Evolutionary conservation across 2,888 invertebrate genomes (phyloP).

Genomic region (Brachycybe producta): DNA sequence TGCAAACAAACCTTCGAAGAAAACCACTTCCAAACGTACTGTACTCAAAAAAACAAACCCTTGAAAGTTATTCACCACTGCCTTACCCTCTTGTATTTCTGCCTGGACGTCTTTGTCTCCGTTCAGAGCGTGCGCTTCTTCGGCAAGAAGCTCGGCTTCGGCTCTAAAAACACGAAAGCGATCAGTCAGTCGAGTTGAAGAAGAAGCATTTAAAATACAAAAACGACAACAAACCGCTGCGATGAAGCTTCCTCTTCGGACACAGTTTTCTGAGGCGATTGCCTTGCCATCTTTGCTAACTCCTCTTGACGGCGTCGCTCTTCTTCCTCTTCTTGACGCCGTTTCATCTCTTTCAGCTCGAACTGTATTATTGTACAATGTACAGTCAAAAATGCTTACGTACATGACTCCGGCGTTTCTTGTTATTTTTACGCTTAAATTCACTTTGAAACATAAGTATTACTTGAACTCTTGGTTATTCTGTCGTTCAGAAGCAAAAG

Average conservation of each 20-base stretch:
- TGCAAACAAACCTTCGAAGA: too few relatives aligned
- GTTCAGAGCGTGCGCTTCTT: slow-evolving; percentile 26
- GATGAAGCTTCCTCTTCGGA: slow-evolving; percentile 31
- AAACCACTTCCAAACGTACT: too few relatives aligned
- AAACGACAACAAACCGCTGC: neutral
- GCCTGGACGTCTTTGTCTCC: slow-evolving; percentile 29
- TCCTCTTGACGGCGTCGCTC: slow-evolving; percentile 35
- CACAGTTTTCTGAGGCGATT: slow-evolving; percentile 43
- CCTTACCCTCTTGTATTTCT: slow-evolving; percentile 31
- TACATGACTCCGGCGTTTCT: too few relatives aligned
- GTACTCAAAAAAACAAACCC: too few relatives aligned
- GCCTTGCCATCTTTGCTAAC: slow-evolving; percentile 54
- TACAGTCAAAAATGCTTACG: neutral
- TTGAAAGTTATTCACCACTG: too few relatives aligned
- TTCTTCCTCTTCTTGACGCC: slow-evolving; percentile 41
- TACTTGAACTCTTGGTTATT: too few relatives aligned
- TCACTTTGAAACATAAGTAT: too few relatives aligned
- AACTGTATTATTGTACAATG: slow-evolving; percentile 46
- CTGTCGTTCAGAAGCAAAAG: too few relatives aligned
- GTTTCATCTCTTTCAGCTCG: slow-evolving; percentile 90
- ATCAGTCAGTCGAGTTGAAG: neutral
- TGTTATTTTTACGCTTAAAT: too few relatives aligned
- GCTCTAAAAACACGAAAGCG: slow-evolving; percentile 22
- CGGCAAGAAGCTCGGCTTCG: slow-evolving; percentile 28
- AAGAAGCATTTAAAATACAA: too few relatives aligned